phyloP scores from a whole-genome alignment of 2,888 invertebrate species.

The Drosophila vallismaia region DNA sequence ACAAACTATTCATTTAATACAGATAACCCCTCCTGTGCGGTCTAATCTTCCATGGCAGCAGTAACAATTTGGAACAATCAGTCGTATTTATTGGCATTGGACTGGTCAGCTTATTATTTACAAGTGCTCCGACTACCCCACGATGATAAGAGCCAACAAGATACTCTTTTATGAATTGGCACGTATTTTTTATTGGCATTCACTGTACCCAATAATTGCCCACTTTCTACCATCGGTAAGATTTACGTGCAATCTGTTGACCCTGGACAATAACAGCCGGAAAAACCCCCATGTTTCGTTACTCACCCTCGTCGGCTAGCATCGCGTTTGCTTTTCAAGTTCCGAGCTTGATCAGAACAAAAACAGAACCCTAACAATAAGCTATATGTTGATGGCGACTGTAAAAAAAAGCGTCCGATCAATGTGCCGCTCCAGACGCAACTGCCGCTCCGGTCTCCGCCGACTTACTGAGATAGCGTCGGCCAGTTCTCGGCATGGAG shows the following conservation, averaged over 20 bases:
- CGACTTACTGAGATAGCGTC: constrained; percentile 5
- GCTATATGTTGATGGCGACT: constrained; percentile 1
- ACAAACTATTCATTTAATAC: background rate
- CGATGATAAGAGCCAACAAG: constrained; percentile 19
- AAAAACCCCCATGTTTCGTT: constrained; percentile 15
- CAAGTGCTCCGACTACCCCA: constrained; percentile 20
- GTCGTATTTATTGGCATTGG: constrained; percentile 20
- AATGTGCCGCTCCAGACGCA: constrained; percentile 96
- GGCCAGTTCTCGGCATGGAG: constrained; percentile 5
- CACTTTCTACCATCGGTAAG: constrained; percentile 4
- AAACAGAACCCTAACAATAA: background rate
- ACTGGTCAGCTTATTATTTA: constrained; percentile 24
- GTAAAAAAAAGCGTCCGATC: constrained; percentile 44
- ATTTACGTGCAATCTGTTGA: background rate
- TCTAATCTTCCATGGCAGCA: constrained; percentile 29
- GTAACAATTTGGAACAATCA: constrained; percentile 8
- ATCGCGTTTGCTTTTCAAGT: constrained; percentile 31
- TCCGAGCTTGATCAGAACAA: background rate
- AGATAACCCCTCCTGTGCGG: constrained; percentile 21
- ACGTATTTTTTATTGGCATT: constrained; percentile 34
- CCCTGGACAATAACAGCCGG: constrained; percentile 17
- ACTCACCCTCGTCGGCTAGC: constrained; percentile 57
- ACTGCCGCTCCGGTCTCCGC: constrained; percentile 98
- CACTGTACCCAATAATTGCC: constrained; percentile 13
- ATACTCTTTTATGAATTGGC: constrained; percentile 46